phyloP scores from a whole-genome alignment of 2,888 invertebrate species.

The Yponomeuta evonymella region DNA sequence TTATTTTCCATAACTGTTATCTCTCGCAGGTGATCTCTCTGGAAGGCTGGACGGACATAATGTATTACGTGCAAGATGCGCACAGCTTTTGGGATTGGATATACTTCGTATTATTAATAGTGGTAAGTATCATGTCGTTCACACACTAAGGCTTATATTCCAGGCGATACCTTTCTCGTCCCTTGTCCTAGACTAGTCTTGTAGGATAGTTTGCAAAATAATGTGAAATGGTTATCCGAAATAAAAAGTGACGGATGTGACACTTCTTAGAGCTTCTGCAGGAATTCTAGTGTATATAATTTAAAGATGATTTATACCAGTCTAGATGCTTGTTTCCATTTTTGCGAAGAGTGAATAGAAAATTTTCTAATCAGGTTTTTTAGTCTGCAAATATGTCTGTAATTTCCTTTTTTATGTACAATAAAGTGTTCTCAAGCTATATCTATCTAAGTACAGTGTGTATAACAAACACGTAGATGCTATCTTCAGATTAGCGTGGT shows the following conservation, averaged over 20 bases:
- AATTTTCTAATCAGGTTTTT: slow-evolving; percentile 1
- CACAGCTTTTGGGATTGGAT: slow-evolving; percentile 99
- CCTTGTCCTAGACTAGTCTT: neutral
- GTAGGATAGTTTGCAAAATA: neutral
- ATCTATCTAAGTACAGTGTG: too few species aligned
- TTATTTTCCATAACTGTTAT: neutral
- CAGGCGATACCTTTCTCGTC: too few species aligned
- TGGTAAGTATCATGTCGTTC: slow-evolving; percentile 81
- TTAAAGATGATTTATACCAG: neutral
- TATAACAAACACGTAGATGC: too few species aligned
- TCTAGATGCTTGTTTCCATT: neutral
- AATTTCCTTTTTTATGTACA: too few species aligned
- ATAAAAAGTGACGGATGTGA: neutral
- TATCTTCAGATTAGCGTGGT: too few species aligned
- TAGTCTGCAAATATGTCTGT: neutral
- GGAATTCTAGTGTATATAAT: neutral
- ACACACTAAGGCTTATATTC: neutral
- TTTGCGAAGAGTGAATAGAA: too few species aligned
- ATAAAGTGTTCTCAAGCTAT: neutral
- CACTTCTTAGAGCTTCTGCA: neutral
- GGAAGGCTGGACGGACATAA: slow-evolving; percentile 99
- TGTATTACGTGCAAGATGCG: slow-evolving; percentile 99
- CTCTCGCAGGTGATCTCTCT: slow-evolving; percentile 93
- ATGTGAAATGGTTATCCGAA: neutral
- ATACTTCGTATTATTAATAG: slow-evolving; percentile 98